Conservation (phyloP, 2,797 vertebrate species). For the Tokudaia muenninki region DNA sequence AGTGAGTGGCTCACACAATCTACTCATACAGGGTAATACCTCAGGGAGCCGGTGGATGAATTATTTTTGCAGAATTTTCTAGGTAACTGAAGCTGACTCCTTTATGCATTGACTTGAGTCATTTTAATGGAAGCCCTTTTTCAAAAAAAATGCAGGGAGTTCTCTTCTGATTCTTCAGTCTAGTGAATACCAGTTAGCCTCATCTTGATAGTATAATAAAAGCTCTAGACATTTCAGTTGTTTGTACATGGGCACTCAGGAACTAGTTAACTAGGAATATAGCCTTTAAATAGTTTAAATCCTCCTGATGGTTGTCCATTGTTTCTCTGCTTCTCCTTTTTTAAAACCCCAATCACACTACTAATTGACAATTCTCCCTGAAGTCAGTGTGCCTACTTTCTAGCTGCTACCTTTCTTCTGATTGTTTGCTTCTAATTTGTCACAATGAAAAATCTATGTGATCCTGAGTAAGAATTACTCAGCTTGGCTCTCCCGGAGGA, state of each 20-base stretch:
- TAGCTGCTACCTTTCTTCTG: not conserved
- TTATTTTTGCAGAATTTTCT: constrained; percentile 69
- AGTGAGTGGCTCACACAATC: constrained; percentile 30
- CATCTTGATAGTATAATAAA: not conserved
- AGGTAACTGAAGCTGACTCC: constrained; percentile 55
- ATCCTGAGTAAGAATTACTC: not conserved
- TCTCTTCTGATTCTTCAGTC: constrained; percentile 11
- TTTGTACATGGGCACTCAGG: not conserved
- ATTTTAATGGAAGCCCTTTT: constrained; percentile 47
- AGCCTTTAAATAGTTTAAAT: not conserved
- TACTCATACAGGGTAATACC: constrained; percentile 46
- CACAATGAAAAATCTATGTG: not conserved
- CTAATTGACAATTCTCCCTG: constrained; percentile 12
- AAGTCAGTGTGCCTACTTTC: not conserved
- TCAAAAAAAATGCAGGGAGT: not conserved
- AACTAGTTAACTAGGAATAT: not conserved
- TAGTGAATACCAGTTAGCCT: not conserved
- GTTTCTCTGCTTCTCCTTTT: not conserved
- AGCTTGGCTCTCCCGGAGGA: not conserved
- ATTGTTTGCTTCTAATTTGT: constrained; percentile 38
- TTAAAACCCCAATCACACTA: not conserved
- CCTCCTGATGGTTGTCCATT: not conserved
- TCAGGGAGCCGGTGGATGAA: constrained; percentile 45
- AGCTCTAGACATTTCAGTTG: not conserved
- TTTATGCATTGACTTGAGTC: constrained; percentile 53